Base-by-base conservation (phyloP, 2,113 vertebrate genomes). In the Zeus faber region DNA sequence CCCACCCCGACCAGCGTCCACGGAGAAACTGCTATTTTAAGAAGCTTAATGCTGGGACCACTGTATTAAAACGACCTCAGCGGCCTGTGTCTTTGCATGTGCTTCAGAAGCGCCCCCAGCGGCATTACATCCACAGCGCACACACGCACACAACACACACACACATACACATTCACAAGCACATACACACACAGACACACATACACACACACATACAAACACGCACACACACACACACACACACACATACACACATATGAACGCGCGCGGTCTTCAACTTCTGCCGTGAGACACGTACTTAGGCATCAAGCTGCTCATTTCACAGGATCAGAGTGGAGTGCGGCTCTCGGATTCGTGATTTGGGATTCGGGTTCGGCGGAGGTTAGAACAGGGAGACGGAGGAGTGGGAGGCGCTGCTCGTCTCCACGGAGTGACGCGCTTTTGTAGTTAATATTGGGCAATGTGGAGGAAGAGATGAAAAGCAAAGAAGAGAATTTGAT, bases 201-300 rank as follows among this genome's bases (percentile, higher is more conserved):
- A 24, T 22, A 13, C 44, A 23, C 11, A 24, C 44, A 46, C 44
- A 23, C 44, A 46, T 21, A 24, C 44, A 4, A 10, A 37, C 35
- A 25, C 27, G 39, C 49, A 45, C 29, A 21, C 43, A 39, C 23
- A 55, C 44, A 56, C 24, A 33, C 39, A 66, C 41, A 54, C 60
- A 63, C 55, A 46, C 25, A 51, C 29, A 40, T 37, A 59, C 45
- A 48, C 63, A 56, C 47, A 52, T 29, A n/a, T n/a, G n/a, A n/a
- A n/a, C n/a, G n/a, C n/a, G n/a, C n/a, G n/a, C 37, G 18, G 25
- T 46, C 57, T 53, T 43, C 52, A 46, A 48, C 66, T 79, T 81
- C 81, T 78, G 79, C 81, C 46, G 56, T 50, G 79, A 80, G 80
- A 77, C 81, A 76, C 54, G n/a, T 81, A 84, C 82, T 82, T 80